A percentile compares a stretch with the other conserved stretches of the same genome.
phyloP scores from a whole-genome alignment of 2,797 vertebrate species.

The Carduelis carduelis region DNA sequence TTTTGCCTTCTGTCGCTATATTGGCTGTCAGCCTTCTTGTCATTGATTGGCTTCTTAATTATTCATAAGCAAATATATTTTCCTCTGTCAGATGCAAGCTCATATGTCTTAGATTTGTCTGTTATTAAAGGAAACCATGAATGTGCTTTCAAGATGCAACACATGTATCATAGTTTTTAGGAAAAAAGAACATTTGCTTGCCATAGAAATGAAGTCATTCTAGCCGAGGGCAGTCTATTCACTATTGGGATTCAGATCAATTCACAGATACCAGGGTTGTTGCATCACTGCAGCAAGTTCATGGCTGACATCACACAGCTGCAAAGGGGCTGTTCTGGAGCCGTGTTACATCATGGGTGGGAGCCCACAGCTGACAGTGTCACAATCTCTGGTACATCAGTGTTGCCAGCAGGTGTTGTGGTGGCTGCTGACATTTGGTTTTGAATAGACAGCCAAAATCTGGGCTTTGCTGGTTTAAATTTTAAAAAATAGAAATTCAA shows the following conservation, averaged over 20 bases:
- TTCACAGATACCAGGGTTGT: background rate
- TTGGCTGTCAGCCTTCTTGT: conserved; percentile 39
- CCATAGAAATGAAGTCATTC: background rate
- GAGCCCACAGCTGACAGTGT: background rate
- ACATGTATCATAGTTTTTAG: background rate
- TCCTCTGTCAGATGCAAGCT: background rate
- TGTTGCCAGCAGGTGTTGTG: background rate
- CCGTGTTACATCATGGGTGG: background rate
- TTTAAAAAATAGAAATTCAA: background rate
- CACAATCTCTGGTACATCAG: background rate
- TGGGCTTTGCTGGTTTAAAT: background rate
- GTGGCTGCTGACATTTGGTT: background rate
- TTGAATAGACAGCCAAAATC: background rate
- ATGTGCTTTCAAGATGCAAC: conserved; percentile 34
- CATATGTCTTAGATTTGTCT: background rate
- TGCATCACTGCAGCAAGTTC: background rate
- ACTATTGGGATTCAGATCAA: background rate
- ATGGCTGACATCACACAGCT: background rate
- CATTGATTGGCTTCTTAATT: conserved; percentile 57
- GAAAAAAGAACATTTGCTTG: conserved; percentile 1
- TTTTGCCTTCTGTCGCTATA: conserved; percentile 12
- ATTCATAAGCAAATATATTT: background rate
- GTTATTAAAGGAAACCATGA: background rate
- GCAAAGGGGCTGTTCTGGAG: background rate
- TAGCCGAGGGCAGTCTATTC: background rate